A percentile compares a stretch with the other conserved stretches of the same genome.
phyloP scores from a whole-genome alignment of 2,113 vertebrate species.

The Riparia riparia region DNA sequence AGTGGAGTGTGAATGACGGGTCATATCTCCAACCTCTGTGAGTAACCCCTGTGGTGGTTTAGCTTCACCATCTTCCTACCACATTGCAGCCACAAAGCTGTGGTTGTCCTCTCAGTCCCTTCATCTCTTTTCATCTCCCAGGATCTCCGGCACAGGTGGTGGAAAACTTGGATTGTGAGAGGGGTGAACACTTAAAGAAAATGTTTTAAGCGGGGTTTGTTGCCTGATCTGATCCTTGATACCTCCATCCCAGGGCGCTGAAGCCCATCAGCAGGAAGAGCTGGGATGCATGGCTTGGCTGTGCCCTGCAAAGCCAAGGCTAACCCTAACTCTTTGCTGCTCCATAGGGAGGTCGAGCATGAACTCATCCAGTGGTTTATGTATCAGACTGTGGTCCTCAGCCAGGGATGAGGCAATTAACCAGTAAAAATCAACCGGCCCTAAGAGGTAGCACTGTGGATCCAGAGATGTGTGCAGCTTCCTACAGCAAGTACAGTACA shows the following conservation, averaged over 20 bases:
- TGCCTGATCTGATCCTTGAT: neutral
- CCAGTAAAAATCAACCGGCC: neutral
- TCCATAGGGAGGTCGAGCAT: neutral
- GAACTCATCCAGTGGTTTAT: neutral
- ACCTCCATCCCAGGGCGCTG: neutral
- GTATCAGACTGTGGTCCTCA: neutral
- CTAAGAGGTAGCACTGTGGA: neutral
- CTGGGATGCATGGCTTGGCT: neutral
- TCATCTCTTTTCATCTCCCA: neutral
- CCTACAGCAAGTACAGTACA: accelerated
- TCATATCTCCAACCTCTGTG: neutral
- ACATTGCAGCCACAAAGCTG: neutral
- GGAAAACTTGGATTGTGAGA: neutral
- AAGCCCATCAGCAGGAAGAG: neutral
- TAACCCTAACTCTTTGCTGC: neutral
- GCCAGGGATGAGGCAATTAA: neutral
- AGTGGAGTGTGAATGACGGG: neutral
- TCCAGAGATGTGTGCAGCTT: neutral
- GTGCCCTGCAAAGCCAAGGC: neutral
- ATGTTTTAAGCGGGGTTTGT: neutral
- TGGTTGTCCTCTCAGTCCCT: neutral
- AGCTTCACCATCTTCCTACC: neutral
- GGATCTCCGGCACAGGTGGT: neutral
- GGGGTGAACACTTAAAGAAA: neutral
- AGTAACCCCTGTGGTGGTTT: neutral